These are phyloP conservation scores for Tachycineta bicolor DNA, from an alignment of 2,113 vertebrate genomes.

Conservation along the genomic window DNA sequence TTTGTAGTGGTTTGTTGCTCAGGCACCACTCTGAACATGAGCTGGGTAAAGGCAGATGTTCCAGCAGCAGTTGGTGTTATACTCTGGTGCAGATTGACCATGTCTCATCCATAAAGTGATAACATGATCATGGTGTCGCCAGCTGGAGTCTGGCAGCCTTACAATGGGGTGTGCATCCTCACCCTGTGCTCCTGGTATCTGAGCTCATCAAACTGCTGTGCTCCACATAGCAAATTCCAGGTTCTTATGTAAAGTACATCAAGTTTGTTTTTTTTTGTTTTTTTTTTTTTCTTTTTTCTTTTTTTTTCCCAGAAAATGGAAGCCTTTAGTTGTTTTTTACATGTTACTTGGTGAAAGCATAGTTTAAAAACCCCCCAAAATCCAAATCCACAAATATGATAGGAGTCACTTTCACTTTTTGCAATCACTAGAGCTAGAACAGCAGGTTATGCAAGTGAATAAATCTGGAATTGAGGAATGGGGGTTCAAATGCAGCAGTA, in stretches of 20 bases:
- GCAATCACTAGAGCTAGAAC: not conserved
- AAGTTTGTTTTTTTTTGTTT: not conserved
- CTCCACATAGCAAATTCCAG: not conserved
- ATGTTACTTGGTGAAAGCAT: not conserved
- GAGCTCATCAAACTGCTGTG: not conserved
- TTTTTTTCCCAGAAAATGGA: not conserved
- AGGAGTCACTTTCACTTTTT: not conserved
- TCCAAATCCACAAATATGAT: not conserved
- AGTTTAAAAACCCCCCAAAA: rapidly evolving
- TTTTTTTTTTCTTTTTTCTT: too few species aligned
- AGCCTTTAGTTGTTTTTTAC: not conserved
- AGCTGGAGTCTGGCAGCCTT: not conserved
- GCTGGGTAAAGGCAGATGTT: not conserved
- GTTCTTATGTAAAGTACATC: not conserved
- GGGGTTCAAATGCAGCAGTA: not conserved
- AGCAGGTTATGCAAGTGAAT: not conserved
- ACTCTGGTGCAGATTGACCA: not conserved
- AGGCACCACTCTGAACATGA: not conserved
- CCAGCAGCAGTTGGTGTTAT: not conserved
- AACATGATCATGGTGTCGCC: not conserved
- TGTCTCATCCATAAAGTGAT: not conserved
- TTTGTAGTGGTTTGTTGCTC: not conserved
- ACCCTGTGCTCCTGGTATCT: not conserved
- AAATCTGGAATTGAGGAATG: not conserved
- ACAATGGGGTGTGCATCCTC: not conserved